phyloP scores from a whole-genome alignment of 2,797 vertebrate species.

The Pygocentrus nattereri region DNA sequence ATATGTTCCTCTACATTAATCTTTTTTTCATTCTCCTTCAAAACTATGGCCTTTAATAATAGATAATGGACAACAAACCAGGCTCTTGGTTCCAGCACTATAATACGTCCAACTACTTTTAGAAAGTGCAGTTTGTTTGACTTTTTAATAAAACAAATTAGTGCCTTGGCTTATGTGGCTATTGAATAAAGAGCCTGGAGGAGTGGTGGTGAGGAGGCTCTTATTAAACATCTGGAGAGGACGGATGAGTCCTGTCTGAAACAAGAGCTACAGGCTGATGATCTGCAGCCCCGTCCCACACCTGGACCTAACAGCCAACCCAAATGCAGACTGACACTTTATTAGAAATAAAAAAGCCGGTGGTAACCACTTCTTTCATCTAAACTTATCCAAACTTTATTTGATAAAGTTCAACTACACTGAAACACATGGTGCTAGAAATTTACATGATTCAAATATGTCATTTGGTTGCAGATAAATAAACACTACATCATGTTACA shows the following conservation, averaged over 20 bases:
- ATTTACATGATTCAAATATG: too few relatives aligned
- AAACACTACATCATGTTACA: too few relatives aligned
- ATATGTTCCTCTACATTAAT: constrained; percentile 60
- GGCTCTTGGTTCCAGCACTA: constrained; percentile 57
- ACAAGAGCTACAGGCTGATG: constrained; percentile 45
- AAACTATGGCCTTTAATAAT: constrained; percentile 60
- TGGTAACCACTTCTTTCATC: too few relatives aligned
- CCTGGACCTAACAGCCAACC: constrained; percentile 20
- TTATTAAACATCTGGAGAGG: constrained; percentile 61
- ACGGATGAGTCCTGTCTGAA: constrained; percentile 37
- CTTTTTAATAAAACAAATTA: constrained; percentile 74
- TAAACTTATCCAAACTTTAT: too few relatives aligned
- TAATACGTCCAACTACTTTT: constrained; percentile 68
- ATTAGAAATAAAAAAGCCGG: too few relatives aligned
- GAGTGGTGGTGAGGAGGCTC: constrained; percentile 45
- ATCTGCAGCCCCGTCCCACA: constrained; percentile 29
- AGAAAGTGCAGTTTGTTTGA: constrained; percentile 55
- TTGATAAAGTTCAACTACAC: too few relatives aligned
- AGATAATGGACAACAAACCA: constrained; percentile 66
- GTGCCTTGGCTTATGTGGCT: constrained; percentile 58
- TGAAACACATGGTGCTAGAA: too few relatives aligned
- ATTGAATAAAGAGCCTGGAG: constrained; percentile 58
- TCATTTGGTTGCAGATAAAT: too few relatives aligned
- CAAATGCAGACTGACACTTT: background rate
- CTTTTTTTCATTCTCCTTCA: constrained; percentile 52